Base-by-base conservation (phyloP, 2,888 invertebrate species). In the Bedellia somnulentella region DNA sequence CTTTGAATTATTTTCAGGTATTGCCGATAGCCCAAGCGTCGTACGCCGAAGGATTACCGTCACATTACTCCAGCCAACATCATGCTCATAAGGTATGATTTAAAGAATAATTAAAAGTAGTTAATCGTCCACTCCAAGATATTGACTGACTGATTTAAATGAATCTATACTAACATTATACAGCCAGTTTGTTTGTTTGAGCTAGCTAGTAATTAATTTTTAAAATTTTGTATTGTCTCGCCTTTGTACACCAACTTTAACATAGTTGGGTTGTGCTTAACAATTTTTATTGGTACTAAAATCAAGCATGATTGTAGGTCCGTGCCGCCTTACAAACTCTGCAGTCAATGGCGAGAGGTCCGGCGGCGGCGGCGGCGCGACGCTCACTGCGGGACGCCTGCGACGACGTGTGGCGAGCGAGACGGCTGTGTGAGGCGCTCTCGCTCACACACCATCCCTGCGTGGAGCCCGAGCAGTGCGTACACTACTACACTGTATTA, bases 361-460 rank as follows among this genome's bases (percentile, higher is more conserved):
- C 96, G 3, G 81, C 88, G 34, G 85, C 85, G 27, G 82, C 85
- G 11, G 83, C 83, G 29, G 92, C 89, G 39, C 80, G 87, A 23
- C 75, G 79, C 3, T 86, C 89, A 37, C 70, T 98, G 36, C 82
- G 85, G 30, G 79, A 82, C 9, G 86, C 90, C 33, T 95, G 95
- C 59, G 82, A 82, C 32, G 78, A 80, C 32, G 78, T 84, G 44
- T 97, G 96, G 95, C 81, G 85, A 46, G 78, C 83, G 46, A 91
- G 93, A 40, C 88, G 90, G 44, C 86, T 93, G 58, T 97, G 96
- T 63, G 96, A 96, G 64, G 84, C 85, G 25, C 75, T 85, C 23
- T 94, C 93, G 37, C 78, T 96, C 40, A 92, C 92, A 4, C 86
- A 86, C 1, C 87, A 91, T 66, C 85, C 85, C 23, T 94, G 94